Conservation (phyloP, 2,113 vertebrate species). For the Poeciliopsis prolifica region DNA sequence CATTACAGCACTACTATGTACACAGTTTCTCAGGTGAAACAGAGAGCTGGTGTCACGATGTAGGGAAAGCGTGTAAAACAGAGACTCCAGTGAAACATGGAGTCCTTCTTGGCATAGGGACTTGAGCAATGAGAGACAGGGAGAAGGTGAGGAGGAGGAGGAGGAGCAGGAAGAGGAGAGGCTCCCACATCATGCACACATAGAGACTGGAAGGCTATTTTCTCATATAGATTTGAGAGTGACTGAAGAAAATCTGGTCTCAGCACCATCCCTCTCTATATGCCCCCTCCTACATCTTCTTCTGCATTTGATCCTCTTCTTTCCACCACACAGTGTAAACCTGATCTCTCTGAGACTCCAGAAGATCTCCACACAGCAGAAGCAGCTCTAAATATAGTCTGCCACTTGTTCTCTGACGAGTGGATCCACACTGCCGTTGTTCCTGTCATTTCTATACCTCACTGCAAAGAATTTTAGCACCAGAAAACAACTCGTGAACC, state of each 20-base stretch:
- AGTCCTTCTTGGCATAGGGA: slow-evolving; percentile 70
- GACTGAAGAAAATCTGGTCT: slow-evolving; percentile 33
- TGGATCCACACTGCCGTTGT: slow-evolving; percentile 33
- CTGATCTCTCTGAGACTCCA: slow-evolving; percentile 51
- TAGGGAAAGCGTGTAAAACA: slow-evolving; percentile 46
- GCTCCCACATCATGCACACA: slow-evolving; percentile 27
- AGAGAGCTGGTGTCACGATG: slow-evolving; percentile 50
- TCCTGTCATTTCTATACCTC: slow-evolving; percentile 27
- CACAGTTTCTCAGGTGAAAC: slow-evolving; percentile 59
- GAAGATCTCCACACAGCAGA: slow-evolving; percentile 49
- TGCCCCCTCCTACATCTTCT: slow-evolving; percentile 18
- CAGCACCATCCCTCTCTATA: slow-evolving; percentile 25
- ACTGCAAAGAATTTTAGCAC: slow-evolving; percentile 59
- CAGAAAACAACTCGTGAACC: slow-evolving; percentile 48
- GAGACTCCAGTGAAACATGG: slow-evolving; percentile 57
- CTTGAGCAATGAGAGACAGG: slow-evolving; percentile 46
- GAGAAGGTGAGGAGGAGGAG: slow-evolving; percentile 29
- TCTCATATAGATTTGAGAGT: slow-evolving; percentile 38
- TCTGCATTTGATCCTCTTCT: slow-evolving; percentile 43
- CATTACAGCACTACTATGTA: slow-evolving; percentile 75
- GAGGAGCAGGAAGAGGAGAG: slow-evolving; percentile 5
- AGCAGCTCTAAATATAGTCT: slow-evolving; percentile 44
- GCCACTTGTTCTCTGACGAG: slow-evolving; percentile 41
- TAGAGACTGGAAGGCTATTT: slow-evolving; percentile 50
- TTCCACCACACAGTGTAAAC: slow-evolving; percentile 45